These are phyloP conservation scores for Barbus barbus DNA, from an alignment of 2,113 vertebrate genomes.

Conservation along the genomic window DNA sequence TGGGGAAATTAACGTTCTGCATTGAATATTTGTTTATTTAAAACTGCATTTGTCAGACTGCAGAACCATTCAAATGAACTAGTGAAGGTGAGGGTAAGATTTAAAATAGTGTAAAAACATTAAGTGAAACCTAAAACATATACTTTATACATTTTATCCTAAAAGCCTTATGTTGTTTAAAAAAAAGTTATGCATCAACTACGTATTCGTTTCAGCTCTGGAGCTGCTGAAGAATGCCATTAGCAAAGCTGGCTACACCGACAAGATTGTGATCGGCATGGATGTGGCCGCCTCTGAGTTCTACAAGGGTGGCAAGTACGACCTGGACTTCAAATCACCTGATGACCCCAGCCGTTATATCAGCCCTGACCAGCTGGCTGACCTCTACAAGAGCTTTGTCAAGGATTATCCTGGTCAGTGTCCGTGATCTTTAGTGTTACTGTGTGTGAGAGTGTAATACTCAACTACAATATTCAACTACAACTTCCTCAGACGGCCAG, in stretches of 20 bases:
- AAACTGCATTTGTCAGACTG: no score
- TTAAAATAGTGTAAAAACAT: no score
- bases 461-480: neutral
- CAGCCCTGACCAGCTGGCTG: conserved; percentile 84
- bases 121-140: neutral
- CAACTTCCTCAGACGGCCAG: neutral
- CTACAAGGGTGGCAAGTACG: conserved; percentile 89
- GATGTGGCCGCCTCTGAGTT: conserved; percentile 97
- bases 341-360: conserved; percentile 92
- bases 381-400: conserved; percentile 90
- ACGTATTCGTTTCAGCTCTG: conserved; percentile 76
- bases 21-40: no score
- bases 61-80: no score
- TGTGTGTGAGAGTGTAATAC: neutral
- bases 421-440: conserved; percentile 12
- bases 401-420: conserved; percentile 86
- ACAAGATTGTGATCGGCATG: conserved; percentile 97
- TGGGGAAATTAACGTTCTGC: neutral
- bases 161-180: neutral
- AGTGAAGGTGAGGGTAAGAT: no score
- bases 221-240: conserved; percentile 93
- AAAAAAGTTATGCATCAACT: neutral
- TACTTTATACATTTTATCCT: neutral
- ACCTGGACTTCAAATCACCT: conserved; percentile 98
- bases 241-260: conserved; percentile 88